Evolutionary conservation across 2,888 invertebrate species (phyloP), one percentile per base, ranked within the genome.

Genomic region (Scaptomyza tumidula): DNA sequence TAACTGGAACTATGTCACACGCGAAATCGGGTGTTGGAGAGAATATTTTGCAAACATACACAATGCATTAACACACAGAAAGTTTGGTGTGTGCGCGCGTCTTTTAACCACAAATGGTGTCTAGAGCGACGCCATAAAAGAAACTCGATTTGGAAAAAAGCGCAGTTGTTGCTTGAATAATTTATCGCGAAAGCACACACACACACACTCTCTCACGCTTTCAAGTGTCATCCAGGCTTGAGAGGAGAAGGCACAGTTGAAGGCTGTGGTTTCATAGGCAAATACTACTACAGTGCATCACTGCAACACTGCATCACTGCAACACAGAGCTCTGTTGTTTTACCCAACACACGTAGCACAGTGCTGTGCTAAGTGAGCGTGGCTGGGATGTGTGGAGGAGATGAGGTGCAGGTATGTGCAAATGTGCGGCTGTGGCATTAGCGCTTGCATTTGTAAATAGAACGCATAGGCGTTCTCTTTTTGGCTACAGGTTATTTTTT

Each of bases 151-250:
- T 75, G 35, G n/a, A 64, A 70, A 80, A 84, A 86, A 78, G 87
- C 75, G 74, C 78, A 84, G 78, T 86, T 84, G 81, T 80, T 88
- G 75, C 80, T 79, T 88, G 70, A 86, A 88, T 89, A 80, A 86
- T 89, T 89, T 78, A 86, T 80, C 71, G 73, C 62, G 72, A 73
- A 46, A 65, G 66, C 69, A 69, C 68, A 72, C 24, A n/a, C 60
- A 56, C 65, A 46, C 60, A 58, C 65, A 43, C 70, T 71, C 50
- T 37, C 62, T 55, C n/a, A 7, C 7, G n/a, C 39, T 3, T 14
- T 37, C n/a, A 58, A 67, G 67, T 68, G 59, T 49, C 60, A 43
- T 35, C 35, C 43, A 29, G 53, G 49, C 53, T 41, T 43, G 65
- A 10, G 43, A n/a, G n/a, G n/a, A n/a, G n/a, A n/a, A 31, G 54